Base-by-base conservation (phyloP, 2,888 invertebrate species). In the Hylaea fasciaria region DNA sequence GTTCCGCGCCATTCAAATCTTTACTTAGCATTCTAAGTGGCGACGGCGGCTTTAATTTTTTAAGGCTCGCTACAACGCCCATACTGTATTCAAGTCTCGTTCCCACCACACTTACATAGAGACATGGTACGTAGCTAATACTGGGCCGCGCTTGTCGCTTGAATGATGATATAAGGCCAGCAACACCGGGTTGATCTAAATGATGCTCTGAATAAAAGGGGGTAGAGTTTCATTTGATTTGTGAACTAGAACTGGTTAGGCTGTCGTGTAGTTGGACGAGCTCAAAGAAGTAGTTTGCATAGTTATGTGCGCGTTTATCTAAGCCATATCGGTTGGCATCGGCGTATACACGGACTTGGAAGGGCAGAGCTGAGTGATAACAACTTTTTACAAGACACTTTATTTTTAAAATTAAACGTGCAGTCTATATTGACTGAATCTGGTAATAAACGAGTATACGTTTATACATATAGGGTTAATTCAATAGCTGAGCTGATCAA, bases 261-360 rank as follows among this genome's bases (percentile, higher is more conserved):
- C 35, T 32, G n/a, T 69, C 71, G 66, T 82, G 64, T 52, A 28
- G 32, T 57, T 55, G 16, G 16, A 17, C 48, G 41, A 40, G 57
- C 66, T 68, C 57, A 62, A 74, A 78, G 80, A 81, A 85, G 85
- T 86, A 87, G 87, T 89, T 89, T 89, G 86, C 86, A 89, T 89
- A 88, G 87, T 82, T 87, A 89, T 87, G 86, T 88, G 81, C 76
- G 73, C 83, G 85, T 88, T 88, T 89, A 89, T 88, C 88, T 87
- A 85, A 88, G 86, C 82, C 85, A 83, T 85, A 86, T 87, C 82
- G 82, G 83, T 78, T 65, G 76, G 80, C 80, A 78, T 78, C 80
- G 80, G 73, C 78, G 77, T 71, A 56, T 17, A 51, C 47, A 46
- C 28, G 14, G 32, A 48, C 45, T 29, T 43, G 35, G 10, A 55